A percentile compares a stretch with the other conserved stretches of the same genome.
Evolutionary conservation across 2,113 vertebrate genomes (phyloP).

Genomic region (human): GRCh38 chr6:140253001-140253500

Average conservation of each 20-base stretch:
- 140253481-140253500: not conserved
- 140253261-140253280: not conserved
- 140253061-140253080: not conserved
- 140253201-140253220: not conserved
- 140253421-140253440: not conserved
- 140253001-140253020: not conserved
- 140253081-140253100: not conserved
- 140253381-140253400: not conserved
- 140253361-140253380: conserved; percentile 17
- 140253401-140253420: not conserved
- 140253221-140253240: not conserved
- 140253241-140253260: not conserved
- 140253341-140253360: not conserved
- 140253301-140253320: not conserved
- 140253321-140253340: not conserved
- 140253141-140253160: not conserved
- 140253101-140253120: not conserved
- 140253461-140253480: not conserved
- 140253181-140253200: not conserved
- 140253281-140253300: not conserved
- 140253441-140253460: not conserved
- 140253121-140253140: not conserved
- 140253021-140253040: not conserved
- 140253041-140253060: not conserved
- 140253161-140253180: not conserved